A percentile compares a stretch with the other conserved stretches of the same genome.
Evolutionary conservation across 2,888 invertebrate genomes (phyloP).

Genomic region (Mongoloraphidia duomilia): DNA sequence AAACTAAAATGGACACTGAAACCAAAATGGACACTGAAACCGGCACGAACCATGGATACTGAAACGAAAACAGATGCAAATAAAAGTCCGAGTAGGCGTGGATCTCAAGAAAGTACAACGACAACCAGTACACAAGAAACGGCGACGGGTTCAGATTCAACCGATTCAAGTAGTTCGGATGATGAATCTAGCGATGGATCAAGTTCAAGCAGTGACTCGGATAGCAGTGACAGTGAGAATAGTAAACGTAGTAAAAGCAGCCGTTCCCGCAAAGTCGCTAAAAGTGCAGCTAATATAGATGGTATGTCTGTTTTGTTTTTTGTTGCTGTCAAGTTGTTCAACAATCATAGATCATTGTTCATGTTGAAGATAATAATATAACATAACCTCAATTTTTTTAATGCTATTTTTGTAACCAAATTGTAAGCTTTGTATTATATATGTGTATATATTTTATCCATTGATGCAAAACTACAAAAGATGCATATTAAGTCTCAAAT

Average conservation of each 20-base stretch:
- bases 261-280: background rate
- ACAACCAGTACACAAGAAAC: conserved; percentile 20
- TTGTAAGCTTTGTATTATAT: background rate
- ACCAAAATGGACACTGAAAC: too few relatives aligned
- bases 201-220: conserved; percentile 35
- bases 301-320: background rate
- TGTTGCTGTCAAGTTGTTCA: background rate
- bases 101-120: conserved; percentile 29
- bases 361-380: background rate
- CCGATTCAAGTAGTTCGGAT: conserved; percentile 40
- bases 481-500: too few relatives aligned
- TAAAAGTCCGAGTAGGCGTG: conserved; percentile 19
- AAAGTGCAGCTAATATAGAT: background rate
- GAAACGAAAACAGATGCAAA: conserved; percentile 6
- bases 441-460: too few relatives aligned
- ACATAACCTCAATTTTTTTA: background rate
- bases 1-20: too few relatives aligned
- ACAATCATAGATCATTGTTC: too few relatives aligned
- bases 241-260: conserved; percentile 7
- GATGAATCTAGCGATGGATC: conserved; percentile 31
- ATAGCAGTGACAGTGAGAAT: conserved; percentile 22
- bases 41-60: too few relatives aligned
- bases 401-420: background rate
- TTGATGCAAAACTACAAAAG: too few relatives aligned
- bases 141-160: conserved; percentile 18